Evolutionary conservation across 1,140 invertebrate genomes (phyloP).

Genomic region (Drosophila sulfurigaster): DNA sequence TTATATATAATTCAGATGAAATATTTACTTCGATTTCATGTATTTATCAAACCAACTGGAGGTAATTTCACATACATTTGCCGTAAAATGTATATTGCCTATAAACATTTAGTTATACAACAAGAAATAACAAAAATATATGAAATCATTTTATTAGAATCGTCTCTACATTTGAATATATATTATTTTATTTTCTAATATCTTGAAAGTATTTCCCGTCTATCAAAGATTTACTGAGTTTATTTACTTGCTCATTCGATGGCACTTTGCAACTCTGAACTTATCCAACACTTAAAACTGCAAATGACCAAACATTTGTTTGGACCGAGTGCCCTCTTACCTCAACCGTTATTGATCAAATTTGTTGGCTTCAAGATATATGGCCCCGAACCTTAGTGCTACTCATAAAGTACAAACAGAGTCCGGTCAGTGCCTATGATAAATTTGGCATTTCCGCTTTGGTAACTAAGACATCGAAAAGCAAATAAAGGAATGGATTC

Average conservation of each 20-base stretch:
- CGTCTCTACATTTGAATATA: too few species aligned
- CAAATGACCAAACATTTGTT: slow-evolving; percentile 70
- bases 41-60: slow-evolving; percentile 60
- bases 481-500: slow-evolving; percentile 56
- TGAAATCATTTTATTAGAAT: too few species aligned
- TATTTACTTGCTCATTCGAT: slow-evolving; percentile 48
- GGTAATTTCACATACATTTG: neutral
- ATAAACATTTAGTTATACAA: neutral
- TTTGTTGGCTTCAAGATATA: slow-evolving; percentile 46
- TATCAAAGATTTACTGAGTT: neutral
- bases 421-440: slow-evolving; percentile 56
- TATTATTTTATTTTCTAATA: too few species aligned
- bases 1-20: slow-evolving; percentile 79
- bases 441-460: slow-evolving; percentile 70
- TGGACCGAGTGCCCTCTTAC: slow-evolving; percentile 36
- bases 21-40: slow-evolving; percentile 57
- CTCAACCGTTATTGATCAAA: slow-evolving; percentile 68
- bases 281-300: slow-evolving; percentile 42
- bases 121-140: too few species aligned
- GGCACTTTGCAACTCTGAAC: slow-evolving; percentile 44
- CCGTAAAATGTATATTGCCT: neutral
- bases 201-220: too few species aligned
- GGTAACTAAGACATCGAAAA: slow-evolving; percentile 77
- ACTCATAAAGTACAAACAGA: slow-evolving; percentile 68
- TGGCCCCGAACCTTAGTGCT: slow-evolving; percentile 37